Evolutionary conservation across 1,140 invertebrate genomes (phyloP).

Genomic region (Chironomus striatipennis): DNA sequence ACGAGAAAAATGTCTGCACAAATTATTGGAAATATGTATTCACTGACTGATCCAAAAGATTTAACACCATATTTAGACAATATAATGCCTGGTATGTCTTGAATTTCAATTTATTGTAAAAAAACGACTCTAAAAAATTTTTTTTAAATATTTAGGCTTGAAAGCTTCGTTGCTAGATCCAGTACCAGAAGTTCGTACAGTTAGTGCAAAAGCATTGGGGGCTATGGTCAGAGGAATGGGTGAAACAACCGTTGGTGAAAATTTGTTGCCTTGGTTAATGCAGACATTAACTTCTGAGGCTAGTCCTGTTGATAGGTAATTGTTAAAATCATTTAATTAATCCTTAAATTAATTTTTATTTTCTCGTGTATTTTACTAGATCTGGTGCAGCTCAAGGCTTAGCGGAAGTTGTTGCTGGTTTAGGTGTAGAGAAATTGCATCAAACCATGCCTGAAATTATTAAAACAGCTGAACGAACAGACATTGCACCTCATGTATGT

Average conservation of each 20-base stretch:
- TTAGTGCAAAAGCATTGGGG: slow-evolving; percentile 88
- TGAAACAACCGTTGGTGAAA: slow-evolving; percentile 81
- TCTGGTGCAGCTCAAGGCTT: slow-evolving; percentile 97
- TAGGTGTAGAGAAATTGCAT: slow-evolving; percentile 90
- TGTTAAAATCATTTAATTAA: neutral
- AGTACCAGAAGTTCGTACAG: slow-evolving; percentile 89
- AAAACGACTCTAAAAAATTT: neutral
- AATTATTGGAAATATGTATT: slow-evolving; percentile 99
- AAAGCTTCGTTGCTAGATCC: slow-evolving; percentile 95
- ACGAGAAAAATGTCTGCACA: slow-evolving; percentile 98
- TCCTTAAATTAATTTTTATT: neutral
- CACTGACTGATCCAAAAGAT: slow-evolving; percentile 97
- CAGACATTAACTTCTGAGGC: slow-evolving; percentile 92
- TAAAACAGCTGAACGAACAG: slow-evolving; percentile 82
- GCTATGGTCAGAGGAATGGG: slow-evolving; percentile 97
- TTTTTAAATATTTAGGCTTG: slow-evolving; percentile 44
- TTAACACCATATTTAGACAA: slow-evolving; percentile 91
- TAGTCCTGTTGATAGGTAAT: slow-evolving; percentile 75
- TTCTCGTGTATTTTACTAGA: slow-evolving; percentile 32
- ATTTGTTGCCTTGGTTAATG: slow-evolving; percentile 96
- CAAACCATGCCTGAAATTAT: slow-evolving; percentile 99
- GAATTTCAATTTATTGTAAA: too few relatives aligned
- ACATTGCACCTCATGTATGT: slow-evolving; percentile 83
- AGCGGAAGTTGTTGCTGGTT: slow-evolving; percentile 87
- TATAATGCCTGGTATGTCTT: slow-evolving; percentile 74